Evolutionary conservation across 2,113 vertebrate species (phyloP).

Genomic region (Malurus cyaneus): DNA sequence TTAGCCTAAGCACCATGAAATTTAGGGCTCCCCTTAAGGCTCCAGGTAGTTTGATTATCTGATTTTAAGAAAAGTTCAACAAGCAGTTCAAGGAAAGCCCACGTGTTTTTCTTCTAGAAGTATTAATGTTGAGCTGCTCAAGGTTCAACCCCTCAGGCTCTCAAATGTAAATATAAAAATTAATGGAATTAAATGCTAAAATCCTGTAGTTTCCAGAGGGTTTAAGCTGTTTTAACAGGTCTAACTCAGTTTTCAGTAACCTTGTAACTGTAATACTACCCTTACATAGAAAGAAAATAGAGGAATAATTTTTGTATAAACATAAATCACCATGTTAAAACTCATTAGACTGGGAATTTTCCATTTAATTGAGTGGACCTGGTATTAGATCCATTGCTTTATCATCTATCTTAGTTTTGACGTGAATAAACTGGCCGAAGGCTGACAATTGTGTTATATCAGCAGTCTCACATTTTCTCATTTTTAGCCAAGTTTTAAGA

Average conservation of each 20-base stretch:
- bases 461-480: background rate
- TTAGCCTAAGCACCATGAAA: background rate
- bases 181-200: background rate
- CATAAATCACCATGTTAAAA: accelerated
- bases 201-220: background rate
- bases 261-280: background rate
- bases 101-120: accelerated
- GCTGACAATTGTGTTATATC: background rate
- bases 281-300: background rate
- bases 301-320: background rate
- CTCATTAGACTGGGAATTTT: background rate
- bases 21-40: background rate
- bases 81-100: background rate
- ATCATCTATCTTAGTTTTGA: background rate
- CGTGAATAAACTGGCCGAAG: background rate
- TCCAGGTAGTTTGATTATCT: background rate
- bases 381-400: background rate
- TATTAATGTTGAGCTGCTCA: background rate
- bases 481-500: slow-evolving; percentile 16
- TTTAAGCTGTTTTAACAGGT: background rate
- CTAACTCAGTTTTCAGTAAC: background rate
- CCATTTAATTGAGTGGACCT: background rate
- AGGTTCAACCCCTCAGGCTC: background rate
- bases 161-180: background rate
- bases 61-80: background rate